phyloP scores from a whole-genome alignment of 1,140 invertebrate species.

The Hycleus cichorii region DNA sequence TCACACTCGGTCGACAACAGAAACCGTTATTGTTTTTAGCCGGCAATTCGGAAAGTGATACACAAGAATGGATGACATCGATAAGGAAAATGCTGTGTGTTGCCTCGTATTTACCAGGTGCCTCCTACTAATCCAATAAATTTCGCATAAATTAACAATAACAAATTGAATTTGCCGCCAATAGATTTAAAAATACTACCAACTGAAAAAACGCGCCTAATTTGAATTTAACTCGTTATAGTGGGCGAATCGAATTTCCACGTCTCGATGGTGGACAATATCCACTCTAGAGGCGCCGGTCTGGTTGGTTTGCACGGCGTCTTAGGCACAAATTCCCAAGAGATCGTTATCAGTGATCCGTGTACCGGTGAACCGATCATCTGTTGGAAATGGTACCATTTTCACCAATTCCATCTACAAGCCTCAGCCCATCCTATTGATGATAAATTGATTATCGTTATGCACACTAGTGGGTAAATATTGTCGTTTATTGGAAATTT shows the following conservation, averaged over 20 bases:
- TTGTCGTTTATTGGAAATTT: neutral
- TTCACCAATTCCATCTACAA: constrained; percentile 46
- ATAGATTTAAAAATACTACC: too few relatives aligned
- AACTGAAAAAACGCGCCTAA: neutral
- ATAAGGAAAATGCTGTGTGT: constrained; percentile 44
- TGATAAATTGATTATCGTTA: constrained; percentile 47
- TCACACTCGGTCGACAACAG: constrained; percentile 40
- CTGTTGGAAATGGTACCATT: constrained; percentile 46
- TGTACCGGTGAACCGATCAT: constrained; percentile 42
- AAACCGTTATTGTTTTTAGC: constrained; percentile 47
- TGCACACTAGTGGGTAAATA: constrained; percentile 45
- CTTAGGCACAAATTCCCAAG: constrained; percentile 40
- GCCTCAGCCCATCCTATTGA: constrained; percentile 44
- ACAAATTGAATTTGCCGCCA: neutral
- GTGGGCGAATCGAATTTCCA: constrained; percentile 41
- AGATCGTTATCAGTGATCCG: constrained; percentile 46
- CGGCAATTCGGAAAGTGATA: constrained; percentile 46
- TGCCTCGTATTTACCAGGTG: constrained; percentile 35
- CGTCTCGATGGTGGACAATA: constrained; percentile 49
- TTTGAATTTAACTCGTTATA: constrained; percentile 21
- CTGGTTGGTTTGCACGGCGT: constrained; percentile 48
- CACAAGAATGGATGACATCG: constrained; percentile 49
- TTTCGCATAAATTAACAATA: neutral
- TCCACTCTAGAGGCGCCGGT: constrained; percentile 45
- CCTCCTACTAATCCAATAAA: neutral